phyloP scores from a whole-genome alignment of 2,797 vertebrate species.

The Apodemus agrarius region DNA sequence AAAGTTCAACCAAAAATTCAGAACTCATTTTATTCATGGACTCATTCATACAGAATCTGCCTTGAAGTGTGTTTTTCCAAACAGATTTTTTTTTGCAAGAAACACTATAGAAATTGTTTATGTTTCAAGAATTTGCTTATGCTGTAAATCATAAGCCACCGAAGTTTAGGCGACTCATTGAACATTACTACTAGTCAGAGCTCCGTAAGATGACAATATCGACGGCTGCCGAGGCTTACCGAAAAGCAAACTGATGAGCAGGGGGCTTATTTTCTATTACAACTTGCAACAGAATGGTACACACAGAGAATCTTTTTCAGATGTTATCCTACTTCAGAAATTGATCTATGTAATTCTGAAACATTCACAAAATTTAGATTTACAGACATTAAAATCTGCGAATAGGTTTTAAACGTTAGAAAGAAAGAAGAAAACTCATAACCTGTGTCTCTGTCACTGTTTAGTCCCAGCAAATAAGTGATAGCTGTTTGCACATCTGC shows the following conservation, averaged over 20 bases:
- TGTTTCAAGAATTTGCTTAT: slow-evolving; percentile 23
- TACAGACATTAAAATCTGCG: not conserved
- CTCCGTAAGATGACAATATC: not conserved
- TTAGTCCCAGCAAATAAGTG: not conserved
- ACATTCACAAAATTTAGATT: not conserved
- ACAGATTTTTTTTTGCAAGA: slow-evolving; percentile 1
- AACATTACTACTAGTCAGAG: not conserved
- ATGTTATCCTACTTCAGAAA: slow-evolving; percentile 1
- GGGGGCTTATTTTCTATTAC: not conserved
- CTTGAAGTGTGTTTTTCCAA: slow-evolving; percentile 36
- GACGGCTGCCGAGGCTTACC: not conserved
- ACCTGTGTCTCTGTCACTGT: not conserved
- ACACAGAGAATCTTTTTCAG: not conserved
- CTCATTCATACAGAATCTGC: not conserved
- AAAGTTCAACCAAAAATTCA: slow-evolving; percentile 12
- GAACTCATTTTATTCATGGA: slow-evolving; percentile 19
- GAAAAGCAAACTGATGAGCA: slow-evolving; percentile 7
- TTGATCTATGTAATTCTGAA: not conserved
- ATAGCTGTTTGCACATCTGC: not conserved
- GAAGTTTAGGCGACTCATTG: not conserved
- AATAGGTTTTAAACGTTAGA: not conserved
- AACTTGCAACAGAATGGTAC: slow-evolving; percentile 20
- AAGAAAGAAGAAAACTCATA: not conserved
- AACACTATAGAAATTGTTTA: slow-evolving; percentile 19
- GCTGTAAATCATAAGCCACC: not conserved